Evolutionary conservation across 2,888 invertebrate genomes (phyloP), one percentile per base, ranked within the genome.

Genomic region (Megamerina dolium): DNA sequence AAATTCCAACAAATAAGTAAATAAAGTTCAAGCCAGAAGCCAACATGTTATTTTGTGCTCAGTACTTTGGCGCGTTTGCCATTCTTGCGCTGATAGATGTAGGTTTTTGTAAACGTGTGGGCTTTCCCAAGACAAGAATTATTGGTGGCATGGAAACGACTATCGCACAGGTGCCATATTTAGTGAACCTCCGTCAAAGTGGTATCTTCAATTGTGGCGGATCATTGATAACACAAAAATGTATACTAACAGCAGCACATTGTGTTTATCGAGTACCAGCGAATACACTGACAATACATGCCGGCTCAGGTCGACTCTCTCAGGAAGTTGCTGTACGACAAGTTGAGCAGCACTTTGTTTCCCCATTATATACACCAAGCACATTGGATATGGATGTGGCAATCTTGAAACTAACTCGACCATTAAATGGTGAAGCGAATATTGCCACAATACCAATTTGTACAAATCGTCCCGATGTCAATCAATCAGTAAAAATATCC

Each of bases 351-450:
- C 19, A 17, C 42, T 63, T 51, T 41, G 52, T 43, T 4, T 52
- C 57, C 13, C 18, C 50, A 2, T 44, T 49, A 16, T 60, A 48
- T 43, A 43, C 37, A 19, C 46, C 32, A 17, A 16, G 14, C 42
- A 60, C 52, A 41, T 40, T 67, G 36, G 59, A 67, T 43, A 63
- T 66, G 61, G 67, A 68, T 46, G 61, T 66, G 13, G 68, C 68
- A 2, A 44, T 68, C 16, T 32, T 68, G 5, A 50, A 42, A 20
- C 40, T 68, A 32, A 31, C 9, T 2, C 35, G 44, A 9, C 40
- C 50, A 2, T 16, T 54, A 19, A 49, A 13, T 31, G 49, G 48
- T n/a, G 20, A 29, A n/a, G 9, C 33, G 5, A 50, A 52, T 23
- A 53, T 66, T 37, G 44, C 53, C 5, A 57, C 56, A 3, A 63